Percentiles rank a stretch among this genome's conserved stretches.
Conservation (phyloP, 1,140 invertebrate genomes). For the Drosophila orosa region DNA sequence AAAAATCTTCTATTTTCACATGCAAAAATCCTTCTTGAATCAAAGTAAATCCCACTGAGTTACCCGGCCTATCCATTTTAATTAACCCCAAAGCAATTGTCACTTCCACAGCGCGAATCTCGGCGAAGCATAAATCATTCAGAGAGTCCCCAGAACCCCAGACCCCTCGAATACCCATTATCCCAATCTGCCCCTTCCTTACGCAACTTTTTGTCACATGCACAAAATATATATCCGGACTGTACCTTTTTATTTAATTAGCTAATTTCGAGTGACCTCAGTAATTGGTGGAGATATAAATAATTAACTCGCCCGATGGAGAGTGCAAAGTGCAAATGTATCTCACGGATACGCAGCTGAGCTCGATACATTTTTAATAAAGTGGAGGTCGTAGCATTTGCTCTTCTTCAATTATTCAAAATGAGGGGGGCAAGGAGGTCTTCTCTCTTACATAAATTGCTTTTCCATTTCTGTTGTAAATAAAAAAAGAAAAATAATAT, state of each 20-base stretch:
- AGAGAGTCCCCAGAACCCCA: not conserved
- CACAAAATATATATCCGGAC: conserved; percentile 20
- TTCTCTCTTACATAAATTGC: conserved; percentile 13
- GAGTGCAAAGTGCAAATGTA: conserved; percentile 68
- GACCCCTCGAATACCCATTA: not conserved
- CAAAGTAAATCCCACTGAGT: not conserved
- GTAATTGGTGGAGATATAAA: conserved; percentile 69
- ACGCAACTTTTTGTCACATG: conserved; percentile 62
- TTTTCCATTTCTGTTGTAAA: not conserved
- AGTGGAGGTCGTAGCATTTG: conserved; percentile 25
- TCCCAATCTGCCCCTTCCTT: not conserved
- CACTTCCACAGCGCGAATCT: conserved; percentile 26
- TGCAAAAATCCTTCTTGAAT: not conserved
- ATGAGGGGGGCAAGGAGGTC: not conserved
- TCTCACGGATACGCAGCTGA: conserved; percentile 54
- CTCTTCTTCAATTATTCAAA: conserved; percentile 62
- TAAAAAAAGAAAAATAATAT: not conserved
- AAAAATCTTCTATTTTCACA: not conserved
- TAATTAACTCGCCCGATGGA: conserved; percentile 60
- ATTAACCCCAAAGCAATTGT: conserved; percentile 53
- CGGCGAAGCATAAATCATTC: conserved; percentile 55
- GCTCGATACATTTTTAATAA: conserved; percentile 65
- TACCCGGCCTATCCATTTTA: conserved; percentile 60
- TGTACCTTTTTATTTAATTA: conserved; percentile 75
- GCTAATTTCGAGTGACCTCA: conserved; percentile 60